Evolutionary conservation across 2,888 invertebrate genomes (phyloP), one percentile per base, ranked within the genome.

Genomic region (Portevinia maculata): DNA sequence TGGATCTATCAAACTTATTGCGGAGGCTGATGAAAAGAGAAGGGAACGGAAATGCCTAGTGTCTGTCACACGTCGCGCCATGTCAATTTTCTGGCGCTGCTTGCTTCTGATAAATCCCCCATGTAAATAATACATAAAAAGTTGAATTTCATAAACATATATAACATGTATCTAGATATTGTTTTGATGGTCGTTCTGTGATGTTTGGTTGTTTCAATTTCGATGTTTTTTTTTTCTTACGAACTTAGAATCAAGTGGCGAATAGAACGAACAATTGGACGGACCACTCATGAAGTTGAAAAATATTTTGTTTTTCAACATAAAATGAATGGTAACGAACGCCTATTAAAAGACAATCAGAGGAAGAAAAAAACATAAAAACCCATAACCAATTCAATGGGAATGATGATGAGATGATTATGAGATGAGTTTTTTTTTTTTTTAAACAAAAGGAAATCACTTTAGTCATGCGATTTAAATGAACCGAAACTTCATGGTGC

Each of bases 381-480:
- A 59, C 48, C 83, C 76, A 76, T 69, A 67, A 78, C 70, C 52
- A 69, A 75, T 75, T 75, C 75, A 46, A 64, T 30, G 59, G 57
- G 55, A 73, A 83, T 73, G 78, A 83, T 83, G 78, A 83, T 83
- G 83, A 76, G 83, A 83, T 83, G 83, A 83, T 78, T 78, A 83
- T 60, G 48, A 76, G 69, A 15, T 6, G 34, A 15, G 39, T 30
- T 52, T 52, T 57, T 44, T 64, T 15, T 44, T 19, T 21, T 59
- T 64, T 59, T 24, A 53, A 76, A 83, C 62, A 83, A 83, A 78
- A 78, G 65, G 62, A 83, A 83, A 83, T 83, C 78, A 62, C 76
- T 83, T 83, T 83, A 65, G 83, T 83, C 83, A 83, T 83, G 83
- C 83, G 83, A 83, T 83, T 83, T 83, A 83, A 83, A 83, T 83